Conservation (phyloP, 2,797 vertebrate species). For the Microtus agrestis region DNA sequence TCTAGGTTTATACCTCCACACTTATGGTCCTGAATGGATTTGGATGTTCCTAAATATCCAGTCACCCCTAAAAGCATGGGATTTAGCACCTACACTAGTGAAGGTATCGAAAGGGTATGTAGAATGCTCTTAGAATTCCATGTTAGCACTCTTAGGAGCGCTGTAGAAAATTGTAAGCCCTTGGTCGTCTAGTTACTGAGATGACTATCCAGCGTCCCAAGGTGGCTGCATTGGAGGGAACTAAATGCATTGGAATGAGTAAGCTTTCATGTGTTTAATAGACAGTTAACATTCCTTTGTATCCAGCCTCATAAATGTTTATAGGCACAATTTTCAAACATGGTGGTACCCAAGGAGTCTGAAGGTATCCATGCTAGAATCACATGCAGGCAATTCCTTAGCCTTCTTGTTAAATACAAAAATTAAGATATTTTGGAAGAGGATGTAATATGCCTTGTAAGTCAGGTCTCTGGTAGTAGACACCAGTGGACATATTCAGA, state of each 20-base stretch:
- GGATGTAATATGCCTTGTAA: slow-evolving; percentile 7
- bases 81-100: background rate
- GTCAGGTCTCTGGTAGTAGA: slow-evolving; percentile 51
- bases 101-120: slow-evolving; percentile 5
- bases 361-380: slow-evolving; percentile 36
- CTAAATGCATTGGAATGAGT: slow-evolving; percentile 65
- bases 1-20: background rate
- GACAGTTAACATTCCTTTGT: slow-evolving; percentile 70
- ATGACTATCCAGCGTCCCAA: slow-evolving; percentile 19
- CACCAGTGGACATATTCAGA: slow-evolving; percentile 33
- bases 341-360: slow-evolving; percentile 31
- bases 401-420: slow-evolving; percentile 1
- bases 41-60: slow-evolving; percentile 38
- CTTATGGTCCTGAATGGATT: slow-evolving; percentile 5
- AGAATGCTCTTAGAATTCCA: background rate
- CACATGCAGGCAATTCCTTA: background rate
- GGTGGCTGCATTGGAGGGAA: slow-evolving; percentile 47
- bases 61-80: background rate
- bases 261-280: slow-evolving; percentile 49
- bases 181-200: slow-evolving; percentile 27
- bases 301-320: slow-evolving; percentile 72
- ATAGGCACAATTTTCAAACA: slow-evolving; percentile 48
- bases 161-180: background rate
- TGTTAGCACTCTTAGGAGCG: slow-evolving; percentile 4
- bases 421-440: slow-evolving; percentile 55